Base-by-base conservation (phyloP, 2,797 vertebrate species). In the Sebastes dallii region DNA sequence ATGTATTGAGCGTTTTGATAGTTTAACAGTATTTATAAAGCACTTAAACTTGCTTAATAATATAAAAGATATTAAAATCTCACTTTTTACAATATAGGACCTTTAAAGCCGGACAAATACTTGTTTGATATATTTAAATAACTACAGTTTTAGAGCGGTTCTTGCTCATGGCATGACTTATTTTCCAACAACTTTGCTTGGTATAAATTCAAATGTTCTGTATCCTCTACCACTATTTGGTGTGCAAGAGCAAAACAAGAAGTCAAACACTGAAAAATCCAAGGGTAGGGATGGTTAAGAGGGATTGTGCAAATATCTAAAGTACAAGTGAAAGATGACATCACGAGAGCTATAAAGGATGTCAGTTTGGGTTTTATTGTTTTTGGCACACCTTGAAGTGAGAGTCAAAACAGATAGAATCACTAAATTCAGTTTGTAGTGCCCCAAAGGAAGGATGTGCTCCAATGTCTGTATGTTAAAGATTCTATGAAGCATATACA, bases 301-400 rank as follows among this genome's bases (percentile, higher is more conserved):
- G 85, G 71, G 27, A 54, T 65, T 77, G 36, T 29, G 32, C n/a
- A 65, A 54, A 75, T 68, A 81, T 69, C 75, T 30, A 64, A 85
- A 87, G 67, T 30, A 22, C 68, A 86, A 85, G 81, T 85, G 77
- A 85, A 84, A 81, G 78, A 70, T 87, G 82, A 78, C 83, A 79
- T 78, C 29, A 66, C 18, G 22, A 62, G 73, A 65, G n/a, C 62
- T 78, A 32, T 39, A 58, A 78, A 78, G 50, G 34, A 75, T 78
- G 78, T 89, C 71, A 22, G 64, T 69, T 65, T 34, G 61, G 59
- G n/a, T 66, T 77, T 80, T 79, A 84, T 86, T 71, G 75, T 77
- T 82, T 75, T 61, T 86, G 84, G 75, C 84, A 86, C 86, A 87
- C 62, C 79, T 87, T 72, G 4, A 72, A 85, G 81, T 86, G 74